Base-by-base conservation (phyloP, 1,140 invertebrate genomes). In the Drosophila varians region DNA sequence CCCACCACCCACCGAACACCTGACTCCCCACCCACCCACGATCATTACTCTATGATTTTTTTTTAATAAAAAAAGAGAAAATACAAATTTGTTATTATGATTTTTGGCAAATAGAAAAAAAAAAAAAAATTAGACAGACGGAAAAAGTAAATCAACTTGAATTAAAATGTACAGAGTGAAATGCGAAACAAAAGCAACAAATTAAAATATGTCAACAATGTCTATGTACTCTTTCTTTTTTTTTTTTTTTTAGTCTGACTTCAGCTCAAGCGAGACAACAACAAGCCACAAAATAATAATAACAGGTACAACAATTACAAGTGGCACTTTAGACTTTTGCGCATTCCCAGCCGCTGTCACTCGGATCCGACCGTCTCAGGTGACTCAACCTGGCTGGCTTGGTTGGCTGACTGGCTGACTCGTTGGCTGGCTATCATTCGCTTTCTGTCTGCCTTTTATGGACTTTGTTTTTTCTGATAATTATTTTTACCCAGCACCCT, bases 261-360 rank as follows among this genome's bases (percentile, higher is more conserved):
- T n/a, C n/a, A n/a, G n/a, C 2, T 21, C 21, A 2, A 61, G 57
- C 52, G 57, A 51, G 18, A 40, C 53, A 56, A 38, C 25, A 28
- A 47, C 47, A 47, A 26, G 53, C 21, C 21, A 21, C 21, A 21
- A 21, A 21, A 21, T 21, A 21, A 21, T 21, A 21, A 21, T 4
- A 21, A 21, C 28, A 36, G 55, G 36, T 64, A 52, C 48, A 61
- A 64, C 34, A 57, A 70, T 57, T 69, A 65, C 60, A 83, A 83
- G 71, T 75, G 76, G 80, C 80, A 84, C 75, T 86, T 84, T 79
- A 86, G 79, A 84, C 79, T 84, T 84, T 86, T 86, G 80, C 80
- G 82, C 80, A 80, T 79, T 87, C 82, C 77, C 77, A 86, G 82
- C 82, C 80, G 61, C 47, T 69, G 75, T 76, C 75, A 78, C 72